These are phyloP conservation scores for Xestia xanthographa DNA, from an alignment of 2,888 invertebrate genomes.

Conservation along the genomic window DNA sequence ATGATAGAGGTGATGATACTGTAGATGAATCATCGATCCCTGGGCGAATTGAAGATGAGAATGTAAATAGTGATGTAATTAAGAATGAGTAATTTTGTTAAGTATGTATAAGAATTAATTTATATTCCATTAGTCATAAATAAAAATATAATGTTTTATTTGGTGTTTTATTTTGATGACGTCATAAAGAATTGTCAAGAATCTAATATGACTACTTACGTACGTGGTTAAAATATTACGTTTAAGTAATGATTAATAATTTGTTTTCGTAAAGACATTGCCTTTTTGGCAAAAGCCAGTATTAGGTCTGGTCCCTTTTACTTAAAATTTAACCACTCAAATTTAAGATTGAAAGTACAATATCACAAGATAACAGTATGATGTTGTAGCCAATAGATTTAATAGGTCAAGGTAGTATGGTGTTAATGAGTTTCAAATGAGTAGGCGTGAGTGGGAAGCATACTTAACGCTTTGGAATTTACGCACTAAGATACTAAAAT, in stretches of 20 bases:
- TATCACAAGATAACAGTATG: not conserved
- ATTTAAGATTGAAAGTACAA: not conserved
- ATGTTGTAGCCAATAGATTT: constrained; percentile 18
- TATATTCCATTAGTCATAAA: constrained; percentile 51
- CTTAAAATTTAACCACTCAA: not conserved
- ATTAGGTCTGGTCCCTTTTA: not conserved
- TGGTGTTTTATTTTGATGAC: constrained; percentile 38
- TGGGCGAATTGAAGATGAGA: constrained; percentile 36
- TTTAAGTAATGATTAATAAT: not conserved
- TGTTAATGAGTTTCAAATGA: constrained; percentile 42
- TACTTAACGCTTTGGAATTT: constrained; percentile 50
- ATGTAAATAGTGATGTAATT: constrained; percentile 49
- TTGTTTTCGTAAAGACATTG: constrained; percentile 9
- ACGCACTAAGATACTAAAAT: constrained; percentile 19
- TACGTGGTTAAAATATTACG: constrained; percentile 5
- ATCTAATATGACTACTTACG: no score
- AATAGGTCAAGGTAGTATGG: constrained; percentile 68
- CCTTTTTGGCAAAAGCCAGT: not conserved
- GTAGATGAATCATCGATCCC: constrained; percentile 53
- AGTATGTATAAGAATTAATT: constrained; percentile 30
- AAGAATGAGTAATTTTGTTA: constrained; percentile 48
- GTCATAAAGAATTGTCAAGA: not conserved
- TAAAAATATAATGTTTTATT: constrained; percentile 20
- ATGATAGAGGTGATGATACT: constrained; percentile 61
- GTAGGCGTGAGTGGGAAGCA: constrained; percentile 60